Percentiles rank a stretch among this genome's conserved stretches.
phyloP scores from a whole-genome alignment of 2,113 vertebrate genomes.

The Cairina moschata region DNA sequence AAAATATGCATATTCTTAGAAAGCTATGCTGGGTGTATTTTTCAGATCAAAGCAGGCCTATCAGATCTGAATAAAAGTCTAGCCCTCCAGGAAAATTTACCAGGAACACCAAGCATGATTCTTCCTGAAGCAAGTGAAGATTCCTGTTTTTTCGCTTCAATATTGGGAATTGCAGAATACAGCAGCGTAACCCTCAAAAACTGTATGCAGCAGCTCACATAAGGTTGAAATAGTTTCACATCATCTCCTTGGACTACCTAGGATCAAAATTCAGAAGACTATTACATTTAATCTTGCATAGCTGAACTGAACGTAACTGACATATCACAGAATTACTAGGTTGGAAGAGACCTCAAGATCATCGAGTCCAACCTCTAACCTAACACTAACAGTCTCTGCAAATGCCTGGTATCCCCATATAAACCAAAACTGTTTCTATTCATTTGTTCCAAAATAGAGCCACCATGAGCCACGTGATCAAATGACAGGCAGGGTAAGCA shows the following conservation, averaged over 20 bases:
- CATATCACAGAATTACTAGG: background rate
- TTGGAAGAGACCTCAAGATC: too few relatives aligned
- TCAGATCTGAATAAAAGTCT: background rate
- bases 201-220: fast-evolving
- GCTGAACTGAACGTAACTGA: background rate
- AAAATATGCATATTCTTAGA: background rate
- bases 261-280: background rate
- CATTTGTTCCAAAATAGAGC: background rate
- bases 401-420: background rate
- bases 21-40: background rate
- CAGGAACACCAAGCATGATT: background rate
- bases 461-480: background rate
- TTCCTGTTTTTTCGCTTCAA: background rate
- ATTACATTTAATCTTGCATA: background rate
- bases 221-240: background rate
- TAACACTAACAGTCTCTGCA: too few relatives aligned
- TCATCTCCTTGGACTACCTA: background rate
- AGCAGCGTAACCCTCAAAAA: too few relatives aligned
- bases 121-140: background rate
- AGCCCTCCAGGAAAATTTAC: background rate
- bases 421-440: background rate
- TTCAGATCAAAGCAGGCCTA: background rate
- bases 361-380: too few relatives aligned
- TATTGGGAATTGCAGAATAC: background rate
- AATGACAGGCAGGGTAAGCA: background rate